Base-by-base conservation (phyloP, 2,113 vertebrate species). In the Alligator sinensis region DNA sequence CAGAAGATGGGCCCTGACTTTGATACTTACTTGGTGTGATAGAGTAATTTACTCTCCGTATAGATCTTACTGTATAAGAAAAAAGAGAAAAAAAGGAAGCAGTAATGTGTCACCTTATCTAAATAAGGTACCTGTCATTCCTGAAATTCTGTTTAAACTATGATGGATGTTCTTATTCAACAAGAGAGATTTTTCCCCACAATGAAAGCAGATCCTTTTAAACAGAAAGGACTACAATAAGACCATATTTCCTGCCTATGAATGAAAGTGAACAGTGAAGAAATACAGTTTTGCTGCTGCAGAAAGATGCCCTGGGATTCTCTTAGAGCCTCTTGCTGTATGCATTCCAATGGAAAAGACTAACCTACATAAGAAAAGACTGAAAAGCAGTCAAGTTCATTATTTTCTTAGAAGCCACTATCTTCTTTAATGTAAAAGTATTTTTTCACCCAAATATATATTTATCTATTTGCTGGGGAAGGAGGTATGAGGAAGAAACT, bases 91-190 rank as follows among this genome's bases (percentile, higher is more conserved):
- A 58, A 86, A 93, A 90, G 75, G 94, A 97, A 97, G 94, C 88
- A 91, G 85, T 97, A 97, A 98, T 96, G 88, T 97, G 96, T 97
- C 96, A 97, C 96, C 97, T 97, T 97, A 98, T 97, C 98, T 97
- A 98, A 98, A 98, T 97, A 98, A 97, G 97, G 93, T 97, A 96
- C 78, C 97, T 98, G 97, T 98, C 97, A 97, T 98, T 97, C 93
- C 94, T 96, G 93, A 95, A 97, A 98, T 97, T 96, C 94, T 94
- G 47, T 97, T 98, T 97, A 98, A 98, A 98, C 87, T 89, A 95
- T 98, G 97, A 98, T 98, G 94, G 96, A 98, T 98, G 97, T 94
- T 96, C 96, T 96, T 95, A 97, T 93, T 97, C 93, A 97, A 92
- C 74, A 84, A 77, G 91, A 95, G 91, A 94, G 85, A 92, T 77